Percentiles rank a stretch among this genome's conserved stretches.
Conservation (phyloP, 2,888 invertebrate species). For the Pelosia muscerda region DNA sequence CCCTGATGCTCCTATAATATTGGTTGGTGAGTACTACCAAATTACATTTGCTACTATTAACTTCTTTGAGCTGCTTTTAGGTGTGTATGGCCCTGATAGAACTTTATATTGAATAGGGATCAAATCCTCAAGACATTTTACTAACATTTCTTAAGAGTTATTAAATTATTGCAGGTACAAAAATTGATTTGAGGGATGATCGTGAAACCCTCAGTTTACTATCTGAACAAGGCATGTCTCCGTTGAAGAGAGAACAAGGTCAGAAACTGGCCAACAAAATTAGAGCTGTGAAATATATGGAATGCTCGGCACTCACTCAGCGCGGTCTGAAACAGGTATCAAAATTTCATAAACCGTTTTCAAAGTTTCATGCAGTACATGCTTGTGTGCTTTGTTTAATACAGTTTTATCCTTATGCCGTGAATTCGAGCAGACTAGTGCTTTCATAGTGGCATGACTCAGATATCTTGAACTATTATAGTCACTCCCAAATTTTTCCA, state of each 20-base stretch:
- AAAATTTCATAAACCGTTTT: neutral
- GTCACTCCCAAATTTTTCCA: too few species aligned
- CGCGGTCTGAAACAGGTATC: slow-evolving; percentile 96
- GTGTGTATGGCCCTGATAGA: too few species aligned
- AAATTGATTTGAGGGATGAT: slow-evolving; percentile 99
- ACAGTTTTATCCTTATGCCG: too few species aligned
- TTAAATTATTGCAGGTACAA: slow-evolving; percentile 90
- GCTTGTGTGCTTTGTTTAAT: too few species aligned
- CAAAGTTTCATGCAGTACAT: too few species aligned
- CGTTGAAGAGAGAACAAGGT: slow-evolving; percentile 98
- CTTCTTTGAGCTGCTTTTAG: too few species aligned
- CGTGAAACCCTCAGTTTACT: slow-evolving; percentile 96
- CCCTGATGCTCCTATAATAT: slow-evolving; percentile 99
- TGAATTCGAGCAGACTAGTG: too few species aligned
- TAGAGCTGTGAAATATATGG: slow-evolving; percentile 99
- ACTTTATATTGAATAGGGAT: too few species aligned
- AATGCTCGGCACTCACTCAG: slow-evolving; percentile 99
- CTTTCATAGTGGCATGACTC: too few species aligned
- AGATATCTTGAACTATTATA: too few species aligned
- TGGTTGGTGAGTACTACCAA: slow-evolving; percentile 92
- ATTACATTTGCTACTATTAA: too few species aligned
- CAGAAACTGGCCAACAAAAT: slow-evolving; percentile 99
- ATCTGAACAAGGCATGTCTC: slow-evolving; percentile 97
- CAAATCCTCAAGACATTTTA: too few species aligned
- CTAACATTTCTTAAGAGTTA: neutral